Conservation (phyloP, 2,888 invertebrate species). For the Cyclophora albipunctata region DNA sequence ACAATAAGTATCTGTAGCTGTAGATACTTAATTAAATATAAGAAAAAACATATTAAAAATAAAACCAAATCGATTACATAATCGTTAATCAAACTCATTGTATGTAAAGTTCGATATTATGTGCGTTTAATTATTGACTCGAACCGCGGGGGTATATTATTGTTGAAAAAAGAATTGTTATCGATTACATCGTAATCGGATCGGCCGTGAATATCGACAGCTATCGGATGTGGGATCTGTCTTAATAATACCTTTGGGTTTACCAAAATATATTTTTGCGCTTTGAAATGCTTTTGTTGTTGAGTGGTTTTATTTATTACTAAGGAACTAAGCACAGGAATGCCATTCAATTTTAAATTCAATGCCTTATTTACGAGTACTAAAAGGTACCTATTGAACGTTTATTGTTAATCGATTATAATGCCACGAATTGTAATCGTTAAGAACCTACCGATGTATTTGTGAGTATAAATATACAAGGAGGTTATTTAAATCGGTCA, state of each 20-base stretch:
- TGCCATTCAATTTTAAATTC: neutral
- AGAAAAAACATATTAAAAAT: neutral
- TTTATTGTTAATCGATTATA: no score
- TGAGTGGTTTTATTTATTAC: constrained; percentile 13
- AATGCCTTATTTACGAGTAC: no score
- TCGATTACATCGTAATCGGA: constrained; percentile 19
- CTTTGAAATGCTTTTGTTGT: constrained; percentile 29
- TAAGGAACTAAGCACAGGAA: constrained; percentile 5
- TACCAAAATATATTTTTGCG: constrained; percentile 38
- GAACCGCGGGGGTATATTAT: constrained; percentile 15
- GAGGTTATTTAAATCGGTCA: no score
- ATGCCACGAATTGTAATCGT: no score
- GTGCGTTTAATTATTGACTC: constrained; percentile 7
- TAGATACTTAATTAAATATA: no score
- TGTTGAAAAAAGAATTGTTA: constrained; percentile 13
- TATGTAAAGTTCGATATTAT: constrained; percentile 6
- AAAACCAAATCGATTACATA: constrained; percentile 6
- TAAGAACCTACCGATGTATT: no score
- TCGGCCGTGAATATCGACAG: constrained; percentile 29
- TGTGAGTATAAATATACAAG: no score
- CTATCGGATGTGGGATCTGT: constrained; percentile 30
- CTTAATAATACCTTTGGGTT: constrained; percentile 42
- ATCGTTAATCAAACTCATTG: constrained; percentile 11
- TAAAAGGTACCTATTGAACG: no score
- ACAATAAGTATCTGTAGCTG: no score